Evolutionary conservation across 2,113 vertebrate species (phyloP).

Genomic region (Cyanocitta stelleri): DNA sequence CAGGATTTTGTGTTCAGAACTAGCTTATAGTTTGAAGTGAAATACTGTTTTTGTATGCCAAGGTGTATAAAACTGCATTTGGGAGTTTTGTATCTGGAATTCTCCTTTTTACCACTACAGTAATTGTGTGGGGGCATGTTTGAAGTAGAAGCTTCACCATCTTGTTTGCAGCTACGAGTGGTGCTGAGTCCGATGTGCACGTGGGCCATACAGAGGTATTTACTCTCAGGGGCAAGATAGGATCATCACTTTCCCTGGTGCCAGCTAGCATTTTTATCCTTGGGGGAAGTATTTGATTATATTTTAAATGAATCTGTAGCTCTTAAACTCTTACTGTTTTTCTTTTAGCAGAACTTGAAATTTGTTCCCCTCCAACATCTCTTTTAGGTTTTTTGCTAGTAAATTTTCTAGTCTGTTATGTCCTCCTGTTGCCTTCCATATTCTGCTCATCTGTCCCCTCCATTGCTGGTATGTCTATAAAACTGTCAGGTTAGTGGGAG

Average conservation of each 20-base stretch:
- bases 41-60: background rate
- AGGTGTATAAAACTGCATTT: background rate
- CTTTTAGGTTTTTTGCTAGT: background rate
- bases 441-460: background rate
- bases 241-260: background rate
- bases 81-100: background rate
- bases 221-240: background rate
- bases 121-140: background rate
- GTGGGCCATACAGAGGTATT: background rate
- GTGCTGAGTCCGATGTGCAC: rapidly evolving
- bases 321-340: background rate
- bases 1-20: background rate
- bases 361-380: background rate
- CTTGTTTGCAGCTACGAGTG: rapidly evolving
- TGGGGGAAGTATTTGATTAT: background rate
- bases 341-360: background rate
- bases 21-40: background rate
- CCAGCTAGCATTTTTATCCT: background rate
- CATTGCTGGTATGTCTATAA: background rate
- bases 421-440: background rate
- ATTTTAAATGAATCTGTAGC: background rate
- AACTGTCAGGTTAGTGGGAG: background rate
- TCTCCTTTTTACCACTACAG: background rate
- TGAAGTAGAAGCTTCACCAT: background rate
- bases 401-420: background rate